These are phyloP conservation scores for Suncus etruscus DNA, from an alignment of 2,113 vertebrate species.

Conservation along the genomic window DNA sequence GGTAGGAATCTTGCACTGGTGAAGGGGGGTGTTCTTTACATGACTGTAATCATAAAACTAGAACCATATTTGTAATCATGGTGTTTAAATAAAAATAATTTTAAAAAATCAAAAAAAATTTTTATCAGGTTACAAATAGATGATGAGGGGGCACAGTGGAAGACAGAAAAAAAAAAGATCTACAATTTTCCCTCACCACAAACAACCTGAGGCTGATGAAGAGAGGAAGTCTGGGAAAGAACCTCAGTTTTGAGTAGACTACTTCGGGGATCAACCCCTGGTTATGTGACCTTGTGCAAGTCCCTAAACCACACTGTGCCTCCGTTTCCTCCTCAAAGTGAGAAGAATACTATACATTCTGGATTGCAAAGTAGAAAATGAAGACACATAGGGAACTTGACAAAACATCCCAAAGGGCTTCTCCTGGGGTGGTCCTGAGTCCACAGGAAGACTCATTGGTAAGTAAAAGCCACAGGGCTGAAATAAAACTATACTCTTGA, in stretches of 20 bases:
- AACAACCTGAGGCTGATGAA: too few relatives aligned
- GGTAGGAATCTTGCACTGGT: too few relatives aligned
- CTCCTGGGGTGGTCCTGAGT: not conserved
- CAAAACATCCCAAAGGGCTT: too few relatives aligned
- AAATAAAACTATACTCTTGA: not conserved
- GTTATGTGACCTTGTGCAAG: not conserved
- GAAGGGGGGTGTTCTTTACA: too few relatives aligned
- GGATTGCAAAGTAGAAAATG: not conserved
- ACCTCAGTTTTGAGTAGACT: not conserved
- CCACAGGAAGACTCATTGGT: not conserved
- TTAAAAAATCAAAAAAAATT: too few relatives aligned
- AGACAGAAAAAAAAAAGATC: not conserved
- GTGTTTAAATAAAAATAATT: too few relatives aligned
- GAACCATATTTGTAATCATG: too few relatives aligned
- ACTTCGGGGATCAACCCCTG: not conserved
- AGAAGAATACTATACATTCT: not conserved
- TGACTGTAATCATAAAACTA: too few relatives aligned
- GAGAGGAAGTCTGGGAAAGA: too few relatives aligned
- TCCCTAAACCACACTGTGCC: not conserved
- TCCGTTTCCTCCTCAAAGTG: conserved; percentile 21
- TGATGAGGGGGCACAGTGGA: not conserved
- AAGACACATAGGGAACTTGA: not conserved
- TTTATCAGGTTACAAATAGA: not conserved
- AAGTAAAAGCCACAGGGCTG: not conserved
- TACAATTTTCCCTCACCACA: too few relatives aligned